Evolutionary conservation across 2,888 invertebrate species (phyloP).

Genomic region (Rhagium mordax): DNA sequence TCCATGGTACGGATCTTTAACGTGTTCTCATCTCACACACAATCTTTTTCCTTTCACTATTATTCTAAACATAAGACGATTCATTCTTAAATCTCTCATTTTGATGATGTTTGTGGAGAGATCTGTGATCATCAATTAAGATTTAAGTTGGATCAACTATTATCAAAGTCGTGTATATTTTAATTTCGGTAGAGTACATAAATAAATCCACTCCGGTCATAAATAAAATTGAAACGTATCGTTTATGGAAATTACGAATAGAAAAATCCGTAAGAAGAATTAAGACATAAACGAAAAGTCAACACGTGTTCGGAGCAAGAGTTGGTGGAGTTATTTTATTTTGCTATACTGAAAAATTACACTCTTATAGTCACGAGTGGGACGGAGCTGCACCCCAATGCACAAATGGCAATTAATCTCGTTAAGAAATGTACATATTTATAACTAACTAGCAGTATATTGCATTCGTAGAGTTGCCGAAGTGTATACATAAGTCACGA

Average conservation of each 20-base stretch:
- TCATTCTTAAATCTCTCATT: too few species aligned
- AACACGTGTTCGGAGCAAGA: conserved; percentile 10
- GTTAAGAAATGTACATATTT: conserved; percentile 4
- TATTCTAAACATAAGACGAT: too few species aligned
- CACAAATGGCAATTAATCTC: conserved; percentile 15
- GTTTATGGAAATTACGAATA: not conserved
- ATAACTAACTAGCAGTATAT: not conserved
- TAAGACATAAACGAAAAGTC: not conserved
- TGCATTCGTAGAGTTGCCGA: not conserved
- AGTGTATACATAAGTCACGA: not conserved
- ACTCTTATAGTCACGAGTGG: conserved; percentile 2
- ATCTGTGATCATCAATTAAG: too few species aligned
- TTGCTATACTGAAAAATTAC: not conserved
- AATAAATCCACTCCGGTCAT: not conserved
- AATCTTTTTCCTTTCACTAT: too few species aligned
- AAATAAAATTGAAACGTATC: not conserved
- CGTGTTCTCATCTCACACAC: too few species aligned
- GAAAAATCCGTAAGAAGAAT: not conserved
- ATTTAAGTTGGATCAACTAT: not conserved
- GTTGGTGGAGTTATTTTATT: not conserved
- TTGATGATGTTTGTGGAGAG: too few species aligned
- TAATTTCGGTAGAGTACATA: not conserved
- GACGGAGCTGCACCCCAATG: conserved; percentile 10
- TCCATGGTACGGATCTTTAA: too few species aligned
- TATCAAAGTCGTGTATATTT: not conserved